Percentiles rank a stretch among this genome's conserved stretches.
Conservation (phyloP, 2,888 invertebrate genomes). For the Proisotoma minuta region DNA sequence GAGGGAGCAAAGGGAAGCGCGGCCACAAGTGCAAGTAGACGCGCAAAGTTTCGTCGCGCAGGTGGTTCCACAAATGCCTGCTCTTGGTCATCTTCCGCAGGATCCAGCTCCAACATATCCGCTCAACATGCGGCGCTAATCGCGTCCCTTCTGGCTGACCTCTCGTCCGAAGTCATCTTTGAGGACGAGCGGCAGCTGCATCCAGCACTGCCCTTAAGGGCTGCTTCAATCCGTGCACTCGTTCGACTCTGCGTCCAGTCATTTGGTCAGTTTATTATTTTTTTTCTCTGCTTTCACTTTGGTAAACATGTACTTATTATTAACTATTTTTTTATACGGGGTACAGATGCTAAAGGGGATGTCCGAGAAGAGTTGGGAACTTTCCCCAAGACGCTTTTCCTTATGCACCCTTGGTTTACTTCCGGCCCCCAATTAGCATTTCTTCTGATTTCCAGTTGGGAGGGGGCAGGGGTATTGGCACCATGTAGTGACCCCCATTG, state of each 20-base stretch:
- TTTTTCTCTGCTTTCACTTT: too few relatives aligned
- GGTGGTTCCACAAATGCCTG: conserved; percentile 29
- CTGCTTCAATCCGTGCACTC: conserved; percentile 51
- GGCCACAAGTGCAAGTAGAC: conserved; percentile 24
- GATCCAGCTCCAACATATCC: conserved; percentile 12
- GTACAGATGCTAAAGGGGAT: conserved; percentile 50
- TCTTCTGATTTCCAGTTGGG: conserved; percentile 31
- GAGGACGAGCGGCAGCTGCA: conserved; percentile 46
- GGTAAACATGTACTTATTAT: not conserved
- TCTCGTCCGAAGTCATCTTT: conserved; percentile 21
- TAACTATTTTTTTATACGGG: conserved; percentile 6
- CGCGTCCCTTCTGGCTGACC: conserved; percentile 13
- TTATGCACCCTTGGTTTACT: conserved; percentile 55
- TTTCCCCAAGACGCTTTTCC: conserved; percentile 52
- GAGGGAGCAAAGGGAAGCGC: not conserved
- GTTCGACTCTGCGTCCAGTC: conserved; percentile 51
- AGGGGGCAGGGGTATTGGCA: conserved; percentile 23
- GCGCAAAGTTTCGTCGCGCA: conserved; percentile 28
- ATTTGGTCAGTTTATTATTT: conserved; percentile 52
- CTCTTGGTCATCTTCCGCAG: conserved; percentile 22
- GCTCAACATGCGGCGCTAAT: conserved; percentile 6
- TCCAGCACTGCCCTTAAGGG: conserved; percentile 46
- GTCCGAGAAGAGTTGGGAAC: conserved; percentile 49
- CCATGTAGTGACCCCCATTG: conserved; percentile 25
- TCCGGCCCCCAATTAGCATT: conserved; percentile 48